Conservation (phyloP, 2,797 vertebrate species). For the Cynopterus sphinx region DNA sequence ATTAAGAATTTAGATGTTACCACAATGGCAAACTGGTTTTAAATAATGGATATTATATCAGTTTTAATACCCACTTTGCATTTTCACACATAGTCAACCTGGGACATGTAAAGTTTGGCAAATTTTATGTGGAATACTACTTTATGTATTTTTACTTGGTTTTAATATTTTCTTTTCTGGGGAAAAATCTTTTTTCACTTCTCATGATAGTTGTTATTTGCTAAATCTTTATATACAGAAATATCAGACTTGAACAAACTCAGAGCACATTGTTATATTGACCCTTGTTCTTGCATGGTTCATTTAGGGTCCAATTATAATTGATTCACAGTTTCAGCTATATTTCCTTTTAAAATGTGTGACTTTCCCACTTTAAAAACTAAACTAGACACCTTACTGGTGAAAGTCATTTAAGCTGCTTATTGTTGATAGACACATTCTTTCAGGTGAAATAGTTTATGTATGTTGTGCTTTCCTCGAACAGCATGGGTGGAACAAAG, state of each 20-base stretch:
- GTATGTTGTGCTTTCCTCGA: not conserved
- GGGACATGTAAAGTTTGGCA: conserved; percentile 73
- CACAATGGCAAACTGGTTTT: conserved; percentile 76
- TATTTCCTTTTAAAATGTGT: conserved; percentile 61
- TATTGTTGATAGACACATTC: conserved; percentile 64
- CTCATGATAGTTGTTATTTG: conserved; percentile 77
- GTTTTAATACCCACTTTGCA: conserved; percentile 78
- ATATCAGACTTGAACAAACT: conserved; percentile 82
- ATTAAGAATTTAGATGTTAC: conserved; percentile 82
- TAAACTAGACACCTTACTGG: conserved; percentile 75
- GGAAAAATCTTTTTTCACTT: conserved; percentile 76
- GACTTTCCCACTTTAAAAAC: conserved; percentile 67
- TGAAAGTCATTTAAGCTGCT: conserved; percentile 60
- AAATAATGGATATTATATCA: conserved; percentile 80
- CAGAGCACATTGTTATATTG: conserved; percentile 83
- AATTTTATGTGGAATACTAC: conserved; percentile 81
- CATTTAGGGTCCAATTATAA: conserved; percentile 75
- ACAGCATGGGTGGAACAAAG: conserved; percentile 30
- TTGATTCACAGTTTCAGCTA: conserved; percentile 67
- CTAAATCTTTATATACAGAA: conserved; percentile 81
- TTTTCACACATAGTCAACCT: conserved; percentile 78
- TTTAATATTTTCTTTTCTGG: conserved; percentile 82
- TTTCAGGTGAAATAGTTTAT: conserved; percentile 49
- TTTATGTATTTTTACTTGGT: conserved; percentile 79
- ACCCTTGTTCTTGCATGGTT: conserved; percentile 76